Evolutionary conservation across 2,113 vertebrate genomes (phyloP), one percentile per base, ranked within the genome.

Genomic region (Dicentrarchus labrax): DNA sequence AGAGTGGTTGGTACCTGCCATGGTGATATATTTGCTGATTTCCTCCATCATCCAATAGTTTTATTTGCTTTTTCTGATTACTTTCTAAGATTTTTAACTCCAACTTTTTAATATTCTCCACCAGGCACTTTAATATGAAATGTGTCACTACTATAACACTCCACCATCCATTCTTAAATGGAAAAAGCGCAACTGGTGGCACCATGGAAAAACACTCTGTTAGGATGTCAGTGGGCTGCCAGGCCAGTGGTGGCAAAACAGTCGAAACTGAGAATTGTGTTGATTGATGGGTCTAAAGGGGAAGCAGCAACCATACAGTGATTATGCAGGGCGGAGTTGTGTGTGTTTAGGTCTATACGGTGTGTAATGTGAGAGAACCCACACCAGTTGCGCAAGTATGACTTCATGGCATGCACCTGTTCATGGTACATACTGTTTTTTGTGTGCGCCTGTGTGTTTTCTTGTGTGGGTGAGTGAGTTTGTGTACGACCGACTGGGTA

Each of bases 21-120:
- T 12, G 36, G 70, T 87, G 87, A 92, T 90, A 43, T 76, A 91
- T 89, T 77, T 79, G 69, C 71, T 80, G 66, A 41, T 78, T 85
- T 78, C 66, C 50, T 79, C 75, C 61, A 67, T 77, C 61, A 78
- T 59, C 83, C 60, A 19, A 9, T 68, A 17, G 56, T 62, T 87
- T 80, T 61, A 66, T 88, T 78, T 78, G 36, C 73, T 39, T 39
- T 80, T 86, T 76, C 54, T 83, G 72, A 81, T 86, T 72, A 54
- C 72, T 89, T 80, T 79, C 51, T 24, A 76, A 54, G 43, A 73
- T 74, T 76, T 78, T 77, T 51, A 73, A 72, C 60, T 70, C 54
- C 51, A 65, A 10, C 66, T 73, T 81, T 85, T 82, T 84, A 45
- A 36, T 66, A 78, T 82, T 87, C 21, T 11, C 72, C 77, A 51